phyloP scores from a whole-genome alignment of 2,888 invertebrate species.

The Odiellus spinosus region DNA sequence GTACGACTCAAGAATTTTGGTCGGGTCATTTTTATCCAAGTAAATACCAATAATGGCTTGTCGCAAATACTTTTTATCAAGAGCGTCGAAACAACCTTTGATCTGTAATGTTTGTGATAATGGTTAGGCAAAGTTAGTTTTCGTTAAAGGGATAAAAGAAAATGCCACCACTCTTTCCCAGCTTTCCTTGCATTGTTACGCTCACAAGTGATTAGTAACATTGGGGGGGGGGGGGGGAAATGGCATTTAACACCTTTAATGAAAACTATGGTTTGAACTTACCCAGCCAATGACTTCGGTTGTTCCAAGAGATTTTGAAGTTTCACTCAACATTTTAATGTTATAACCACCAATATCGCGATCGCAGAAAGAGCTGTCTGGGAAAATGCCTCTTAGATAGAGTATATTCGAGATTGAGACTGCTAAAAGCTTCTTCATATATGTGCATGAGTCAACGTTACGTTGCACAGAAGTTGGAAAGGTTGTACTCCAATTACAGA shows the following conservation, averaged over 20 bases:
- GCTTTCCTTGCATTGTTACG: too few relatives aligned
- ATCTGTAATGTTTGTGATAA: not conserved
- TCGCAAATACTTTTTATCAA: constrained; percentile 2
- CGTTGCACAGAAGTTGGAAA: too few relatives aligned
- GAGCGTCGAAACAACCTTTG: constrained; percentile 3
- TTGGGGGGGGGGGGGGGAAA: too few relatives aligned
- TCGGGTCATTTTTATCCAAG: not conserved
- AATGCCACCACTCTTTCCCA: too few relatives aligned
- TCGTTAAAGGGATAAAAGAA: too few relatives aligned
- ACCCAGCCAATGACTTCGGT: constrained; percentile 2
- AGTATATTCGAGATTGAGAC: constrained; percentile 2
- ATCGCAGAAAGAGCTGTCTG: constrained; percentile 1
- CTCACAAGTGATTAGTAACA: too few relatives aligned
- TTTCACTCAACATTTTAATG: not conserved
- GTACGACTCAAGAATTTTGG: constrained; percentile 1
- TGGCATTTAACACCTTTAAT: too few relatives aligned
- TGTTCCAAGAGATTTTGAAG: not conserved
- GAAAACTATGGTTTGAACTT: too few relatives aligned
- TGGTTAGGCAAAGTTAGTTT: not conserved
- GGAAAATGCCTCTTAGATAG: constrained; percentile 1
- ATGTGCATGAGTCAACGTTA: not conserved
- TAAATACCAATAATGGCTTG: not conserved
- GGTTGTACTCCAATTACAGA: too few relatives aligned
- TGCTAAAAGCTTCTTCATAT: constrained; percentile 2
- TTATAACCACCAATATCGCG: constrained; percentile 1